These are phyloP conservation scores for Hydrotaea diabolus DNA, from an alignment of 2,888 invertebrate genomes.

Conservation along the genomic window DNA sequence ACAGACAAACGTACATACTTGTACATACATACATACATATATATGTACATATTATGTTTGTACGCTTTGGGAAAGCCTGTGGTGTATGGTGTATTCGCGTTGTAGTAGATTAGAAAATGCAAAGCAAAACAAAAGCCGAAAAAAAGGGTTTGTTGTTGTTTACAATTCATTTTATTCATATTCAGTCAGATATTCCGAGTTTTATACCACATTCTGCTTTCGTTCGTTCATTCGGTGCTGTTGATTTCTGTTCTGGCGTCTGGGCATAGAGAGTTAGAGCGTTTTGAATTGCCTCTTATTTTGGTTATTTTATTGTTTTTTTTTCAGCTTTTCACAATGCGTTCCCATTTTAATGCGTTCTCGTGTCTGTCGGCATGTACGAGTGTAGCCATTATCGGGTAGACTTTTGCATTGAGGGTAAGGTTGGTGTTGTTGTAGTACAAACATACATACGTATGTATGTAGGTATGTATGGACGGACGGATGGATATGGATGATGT, in stretches of 20 bases:
- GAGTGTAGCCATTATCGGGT: conserved; percentile 49
- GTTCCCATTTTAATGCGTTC: conserved; percentile 61
- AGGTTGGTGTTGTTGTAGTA: too few species aligned
- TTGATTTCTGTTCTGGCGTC: conserved; percentile 21
- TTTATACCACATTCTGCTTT: conserved; percentile 29
- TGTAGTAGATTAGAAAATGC: conserved; percentile 69
- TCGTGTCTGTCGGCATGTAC: conserved; percentile 2
- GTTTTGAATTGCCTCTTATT: conserved; percentile 52
- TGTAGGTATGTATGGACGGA: neutral
- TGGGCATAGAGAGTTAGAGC: conserved; percentile 36
- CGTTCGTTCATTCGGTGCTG: neutral
- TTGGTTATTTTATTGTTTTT: conserved; percentile 27
- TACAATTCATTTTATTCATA: conserved; percentile 50
- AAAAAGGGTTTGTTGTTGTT: conserved; percentile 68
- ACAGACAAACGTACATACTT: neutral
- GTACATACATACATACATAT: neutral
- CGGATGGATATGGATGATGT: neutral
- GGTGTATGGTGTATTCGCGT: conserved; percentile 60
- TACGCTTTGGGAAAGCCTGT: conserved; percentile 44
- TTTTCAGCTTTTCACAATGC: conserved; percentile 47
- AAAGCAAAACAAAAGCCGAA: conserved; percentile 71
- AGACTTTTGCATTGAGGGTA: conserved; percentile 11
- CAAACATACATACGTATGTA: too few species aligned
- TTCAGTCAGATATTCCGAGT: too few species aligned
- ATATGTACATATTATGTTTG: neutral